phyloP scores from a whole-genome alignment of 2,888 invertebrate species.

The Fabriciana adippe region DNA sequence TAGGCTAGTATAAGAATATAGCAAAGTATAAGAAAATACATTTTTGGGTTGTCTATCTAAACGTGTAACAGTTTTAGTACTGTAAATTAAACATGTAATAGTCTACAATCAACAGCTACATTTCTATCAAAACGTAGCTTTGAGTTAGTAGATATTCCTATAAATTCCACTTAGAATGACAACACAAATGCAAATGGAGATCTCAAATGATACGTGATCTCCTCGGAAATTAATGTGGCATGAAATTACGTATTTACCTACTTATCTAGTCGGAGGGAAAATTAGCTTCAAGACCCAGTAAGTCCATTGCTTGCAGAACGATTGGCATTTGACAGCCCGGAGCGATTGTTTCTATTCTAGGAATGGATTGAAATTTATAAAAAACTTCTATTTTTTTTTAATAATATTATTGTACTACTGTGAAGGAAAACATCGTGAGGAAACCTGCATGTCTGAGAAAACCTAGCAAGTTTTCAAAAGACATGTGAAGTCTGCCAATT shows the following conservation, averaged over 20 bases:
- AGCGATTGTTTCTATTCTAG: constrained; percentile 36
- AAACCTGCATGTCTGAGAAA: too few species aligned
- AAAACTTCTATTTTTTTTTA: not conserved
- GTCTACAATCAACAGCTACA: not conserved
- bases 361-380: not conserved
- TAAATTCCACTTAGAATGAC: not conserved
- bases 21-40: too few species aligned
- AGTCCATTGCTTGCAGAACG: constrained; percentile 64
- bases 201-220: constrained; percentile 53
- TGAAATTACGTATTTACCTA: constrained; percentile 79
- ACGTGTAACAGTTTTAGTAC: too few species aligned
- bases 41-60: too few species aligned
- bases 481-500: too few species aligned
- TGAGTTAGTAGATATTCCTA: not conserved
- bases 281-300: constrained; percentile 66
- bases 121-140: not conserved
- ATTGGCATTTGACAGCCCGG: constrained; percentile 64
- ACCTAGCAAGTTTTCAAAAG: too few species aligned
- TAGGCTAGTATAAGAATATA: too few species aligned
- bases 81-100: too few species aligned
- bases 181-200: constrained; percentile 27
- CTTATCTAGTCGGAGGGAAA: constrained; percentile 76
- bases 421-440: too few species aligned
- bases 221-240: constrained; percentile 69
- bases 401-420: not conserved